These are phyloP conservation scores for Hippocampus guttulatus DNA, from an alignment of 2,113 vertebrate species.

Conservation along the genomic window DNA sequence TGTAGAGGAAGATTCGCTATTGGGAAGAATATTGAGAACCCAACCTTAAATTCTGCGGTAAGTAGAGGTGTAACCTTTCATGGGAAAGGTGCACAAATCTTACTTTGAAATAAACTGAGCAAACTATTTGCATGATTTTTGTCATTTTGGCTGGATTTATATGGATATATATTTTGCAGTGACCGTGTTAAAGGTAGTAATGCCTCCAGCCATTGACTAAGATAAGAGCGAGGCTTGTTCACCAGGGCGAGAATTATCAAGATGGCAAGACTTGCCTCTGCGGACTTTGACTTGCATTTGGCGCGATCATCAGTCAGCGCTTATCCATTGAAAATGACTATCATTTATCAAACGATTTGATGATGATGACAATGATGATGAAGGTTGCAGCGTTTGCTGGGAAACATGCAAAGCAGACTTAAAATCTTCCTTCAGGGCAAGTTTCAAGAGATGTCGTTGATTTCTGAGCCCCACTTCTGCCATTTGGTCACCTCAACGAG, in stretches of 20 bases:
- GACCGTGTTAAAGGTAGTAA: background rate
- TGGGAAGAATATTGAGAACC: background rate
- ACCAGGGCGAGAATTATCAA: background rate
- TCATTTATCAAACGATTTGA: background rate
- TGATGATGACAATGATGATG: background rate
- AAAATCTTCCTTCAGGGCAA: background rate
- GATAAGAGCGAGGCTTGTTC: background rate
- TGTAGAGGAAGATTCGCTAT: background rate
- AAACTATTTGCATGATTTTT: background rate
- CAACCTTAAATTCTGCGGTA: background rate
- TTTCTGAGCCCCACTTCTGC: background rate
- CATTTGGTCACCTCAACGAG: background rate
- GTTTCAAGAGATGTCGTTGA: background rate
- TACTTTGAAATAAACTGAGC: background rate
- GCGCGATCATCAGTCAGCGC: background rate
- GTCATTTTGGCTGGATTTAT: background rate
- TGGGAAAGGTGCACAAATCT: background rate
- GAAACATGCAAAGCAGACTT: too few relatives aligned
- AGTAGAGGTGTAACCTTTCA: background rate
- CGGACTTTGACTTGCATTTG: background rate
- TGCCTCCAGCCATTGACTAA: background rate
- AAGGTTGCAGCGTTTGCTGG: too few relatives aligned
- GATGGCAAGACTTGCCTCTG: background rate
- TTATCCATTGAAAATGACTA: background rate
- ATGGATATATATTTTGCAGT: background rate